Base-by-base conservation (phyloP, 2,888 invertebrate genomes). In the Myopa tessellatipennis region DNA sequence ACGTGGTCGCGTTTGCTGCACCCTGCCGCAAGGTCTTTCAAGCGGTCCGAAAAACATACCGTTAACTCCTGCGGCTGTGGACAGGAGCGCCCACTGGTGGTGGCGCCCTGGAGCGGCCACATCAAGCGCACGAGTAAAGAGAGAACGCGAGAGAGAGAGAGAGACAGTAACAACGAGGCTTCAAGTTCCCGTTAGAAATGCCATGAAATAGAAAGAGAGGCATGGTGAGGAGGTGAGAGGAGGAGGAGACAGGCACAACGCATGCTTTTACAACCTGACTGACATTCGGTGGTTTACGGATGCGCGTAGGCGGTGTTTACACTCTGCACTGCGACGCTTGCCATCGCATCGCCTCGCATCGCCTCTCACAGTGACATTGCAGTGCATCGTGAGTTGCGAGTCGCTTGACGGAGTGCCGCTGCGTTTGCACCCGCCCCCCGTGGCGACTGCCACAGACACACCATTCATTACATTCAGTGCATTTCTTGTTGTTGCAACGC, bases 301-400 rank as follows among this genome's bases (percentile, higher is more conserved):
- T 18, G 73, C 77, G 77, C 73, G 77, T 77, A 73, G 77, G 77
- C 77, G 77, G 68, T 55, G 45, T 45, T 73, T 40, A 63, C n/a
- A 38, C 60, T 50, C 63, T 55, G 72, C 67, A 10, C 65, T 77
- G 52, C 65, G 58, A 18, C 5, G 58, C 74, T 61, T 50, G 60
- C n/a, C n/a, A 61, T 55, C 55, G 16, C 6, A 40, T 55, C 58
- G 18, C 12, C 26, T 55, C 55, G 16, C 6, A 40, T 55, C 58
- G 18, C 12, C 26, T 8, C 36, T 10, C 55, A 55, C 10, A 26
- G 26, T 26, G 26, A 26, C 26, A 26, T 26, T 26, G 2, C 2
- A 26, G 26, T 60, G 60, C 14, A 16, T 60, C 18, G 26, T 26
- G 7, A 61, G 26, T 18, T 26, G 26, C 18, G 18, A 3, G 4